A percentile compares a stretch with the other conserved stretches of the same genome.
These are phyloP conservation scores for Lithophane ornitopus DNA, from an alignment of 2,888 invertebrate genomes.

Conservation along the genomic window DNA sequence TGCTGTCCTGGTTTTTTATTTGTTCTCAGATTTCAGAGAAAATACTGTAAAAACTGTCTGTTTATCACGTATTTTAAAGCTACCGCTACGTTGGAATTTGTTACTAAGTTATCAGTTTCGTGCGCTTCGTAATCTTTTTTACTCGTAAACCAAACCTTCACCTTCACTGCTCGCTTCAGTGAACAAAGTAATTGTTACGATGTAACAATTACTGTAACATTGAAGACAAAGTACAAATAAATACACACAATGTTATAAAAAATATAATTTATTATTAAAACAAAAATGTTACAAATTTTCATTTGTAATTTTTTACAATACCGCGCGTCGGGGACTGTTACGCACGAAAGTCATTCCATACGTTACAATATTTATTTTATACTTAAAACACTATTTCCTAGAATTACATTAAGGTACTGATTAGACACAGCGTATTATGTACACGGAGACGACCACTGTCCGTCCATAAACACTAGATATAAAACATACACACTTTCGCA, in stretches of 20 bases:
- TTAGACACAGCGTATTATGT: constrained; percentile 85
- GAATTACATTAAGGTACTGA: constrained; percentile 85
- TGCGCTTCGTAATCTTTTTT: constrained; percentile 23
- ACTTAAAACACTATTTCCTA: constrained; percentile 83
- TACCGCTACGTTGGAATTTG: neutral
- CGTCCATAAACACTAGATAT: constrained; percentile 71
- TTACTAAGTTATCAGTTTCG: constrained; percentile 1
- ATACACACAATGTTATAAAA: constrained; percentile 75
- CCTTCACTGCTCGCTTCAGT: constrained; percentile 45
- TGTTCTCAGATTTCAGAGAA: neutral
- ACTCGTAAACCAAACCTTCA: constrained; percentile 31
- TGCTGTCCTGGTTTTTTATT: too few species aligned
- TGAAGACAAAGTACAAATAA: constrained; percentile 40
- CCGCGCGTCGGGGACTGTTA: constrained; percentile 75
- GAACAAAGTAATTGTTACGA: constrained; percentile 17
- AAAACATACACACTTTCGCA: constrained; percentile 70
- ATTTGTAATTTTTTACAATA: constrained; percentile 82
- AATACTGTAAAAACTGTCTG: neutral
- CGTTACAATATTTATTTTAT: constrained; percentile 72
- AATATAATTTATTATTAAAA: constrained; percentile 90
- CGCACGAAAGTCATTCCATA: constrained; percentile 76
- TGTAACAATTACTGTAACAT: neutral
- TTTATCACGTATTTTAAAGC: neutral
- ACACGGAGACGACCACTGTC: constrained; percentile 81
- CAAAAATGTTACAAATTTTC: constrained; percentile 86